Percentiles rank a stretch among this genome's conserved stretches.
phyloP scores from a whole-genome alignment of 2,888 invertebrate species.

The Tetragnatha montana region DNA sequence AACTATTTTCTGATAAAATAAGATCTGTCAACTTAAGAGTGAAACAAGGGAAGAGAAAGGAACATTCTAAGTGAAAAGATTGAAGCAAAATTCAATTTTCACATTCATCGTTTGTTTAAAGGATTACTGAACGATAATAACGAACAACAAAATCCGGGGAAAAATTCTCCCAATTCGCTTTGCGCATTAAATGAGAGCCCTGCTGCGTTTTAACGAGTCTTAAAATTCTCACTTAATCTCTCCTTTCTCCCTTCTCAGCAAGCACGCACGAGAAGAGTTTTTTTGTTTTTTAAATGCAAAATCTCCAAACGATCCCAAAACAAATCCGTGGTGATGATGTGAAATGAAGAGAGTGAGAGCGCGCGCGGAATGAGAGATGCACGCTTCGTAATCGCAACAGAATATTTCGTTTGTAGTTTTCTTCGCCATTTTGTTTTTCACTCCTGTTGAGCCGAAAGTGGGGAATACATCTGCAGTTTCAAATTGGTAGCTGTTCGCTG shows the following conservation, averaged over 20 bases:
- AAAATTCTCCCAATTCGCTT: background rate
- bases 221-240: background rate
- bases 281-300: too few relatives aligned
- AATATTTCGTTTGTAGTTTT: background rate
- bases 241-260: background rate
- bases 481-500: constrained; percentile 11
- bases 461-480: background rate
- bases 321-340: background rate
- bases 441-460: background rate
- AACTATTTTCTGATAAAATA: background rate
- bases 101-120: background rate
- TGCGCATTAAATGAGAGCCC: background rate
- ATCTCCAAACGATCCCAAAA: background rate
- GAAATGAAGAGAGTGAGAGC: background rate
- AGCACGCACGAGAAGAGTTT: background rate
- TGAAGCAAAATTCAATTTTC: background rate
- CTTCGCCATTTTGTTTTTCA: background rate
- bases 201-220: background rate
- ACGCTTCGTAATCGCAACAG: constrained; percentile 1
- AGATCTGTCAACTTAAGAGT: background rate
- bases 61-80: background rate
- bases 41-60: background rate
- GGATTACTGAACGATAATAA: background rate
- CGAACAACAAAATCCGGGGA: background rate
- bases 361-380: background rate